phyloP scores from a whole-genome alignment of 2,797 vertebrate genomes.

The Gallirallus australis region DNA sequence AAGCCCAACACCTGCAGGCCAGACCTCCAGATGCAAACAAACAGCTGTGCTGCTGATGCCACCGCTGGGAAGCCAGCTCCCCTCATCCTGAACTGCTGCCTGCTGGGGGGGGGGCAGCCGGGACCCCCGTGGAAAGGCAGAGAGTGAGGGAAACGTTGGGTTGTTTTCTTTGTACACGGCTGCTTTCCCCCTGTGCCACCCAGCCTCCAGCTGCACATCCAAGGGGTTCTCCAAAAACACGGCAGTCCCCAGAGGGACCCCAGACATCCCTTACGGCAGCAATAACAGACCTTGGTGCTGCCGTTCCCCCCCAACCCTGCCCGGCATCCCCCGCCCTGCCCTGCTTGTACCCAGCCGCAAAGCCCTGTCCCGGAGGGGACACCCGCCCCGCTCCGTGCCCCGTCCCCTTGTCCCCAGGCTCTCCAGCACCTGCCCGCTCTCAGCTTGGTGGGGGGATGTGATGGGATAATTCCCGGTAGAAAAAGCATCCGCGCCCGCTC shows the following conservation, averaged over 20 bases:
- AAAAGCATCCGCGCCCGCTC: background rate
- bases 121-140: rapidly evolving
- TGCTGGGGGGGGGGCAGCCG: background rate
- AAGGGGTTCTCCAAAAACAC: background rate
- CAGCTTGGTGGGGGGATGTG: no score
- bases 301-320: background rate
- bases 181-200: background rate
- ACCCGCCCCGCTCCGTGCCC: background rate
- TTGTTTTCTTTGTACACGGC: background rate
- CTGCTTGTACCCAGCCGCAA: background rate
- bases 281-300: rapidly evolving
- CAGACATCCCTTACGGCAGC: background rate
- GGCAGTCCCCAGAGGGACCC: background rate
- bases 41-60: background rate
- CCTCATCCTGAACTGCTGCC: rapidly evolving
- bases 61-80: background rate
- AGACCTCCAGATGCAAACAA: background rate
- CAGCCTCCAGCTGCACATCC: background rate
- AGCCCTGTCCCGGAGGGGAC: background rate
- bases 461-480: rapidly evolving
- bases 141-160: rapidly evolving
- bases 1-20: background rate
- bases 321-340: background rate
- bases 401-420: background rate
- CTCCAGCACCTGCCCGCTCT: background rate